These are phyloP conservation scores for Delia radicum DNA, from an alignment of 1,140 invertebrate species.

Conservation along the genomic window DNA sequence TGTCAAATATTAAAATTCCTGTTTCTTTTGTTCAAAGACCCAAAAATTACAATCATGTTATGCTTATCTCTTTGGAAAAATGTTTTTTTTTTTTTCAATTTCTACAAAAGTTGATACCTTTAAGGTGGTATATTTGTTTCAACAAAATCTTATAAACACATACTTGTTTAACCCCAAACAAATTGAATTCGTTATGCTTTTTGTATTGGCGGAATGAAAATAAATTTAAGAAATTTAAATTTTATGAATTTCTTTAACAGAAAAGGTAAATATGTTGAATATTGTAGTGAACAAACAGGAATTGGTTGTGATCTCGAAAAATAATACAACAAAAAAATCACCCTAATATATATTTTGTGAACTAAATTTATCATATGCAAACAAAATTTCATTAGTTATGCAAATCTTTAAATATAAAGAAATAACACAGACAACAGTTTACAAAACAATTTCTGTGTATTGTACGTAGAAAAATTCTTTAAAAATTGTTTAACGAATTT, in stretches of 20 bases:
- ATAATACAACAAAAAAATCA: neutral
- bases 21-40: neutral
- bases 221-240: neutral
- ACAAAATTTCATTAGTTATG: neutral
- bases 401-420: neutral
- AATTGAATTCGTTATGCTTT: constrained; percentile 3
- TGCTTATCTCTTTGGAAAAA: neutral
- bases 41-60: neutral
- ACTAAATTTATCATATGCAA: neutral
- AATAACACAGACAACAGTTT: neutral
- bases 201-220: neutral
- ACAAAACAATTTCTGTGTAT: too few relatives aligned
- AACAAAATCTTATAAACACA: neutral
- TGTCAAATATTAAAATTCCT: neutral
- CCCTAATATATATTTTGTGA: neutral
- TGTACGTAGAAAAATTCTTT: neutral
- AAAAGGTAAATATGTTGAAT: neutral
- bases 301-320: too few relatives aligned
- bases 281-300: too few relatives aligned
- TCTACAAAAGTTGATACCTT: neutral
- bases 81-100: too few relatives aligned
- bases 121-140: neutral
- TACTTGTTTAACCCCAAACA: neutral
- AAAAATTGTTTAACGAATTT: constrained; percentile 5
- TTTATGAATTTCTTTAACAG: neutral